These are phyloP conservation scores for Parnassius smintheus DNA, from an alignment of 2,888 invertebrate species.

Conservation along the genomic window DNA sequence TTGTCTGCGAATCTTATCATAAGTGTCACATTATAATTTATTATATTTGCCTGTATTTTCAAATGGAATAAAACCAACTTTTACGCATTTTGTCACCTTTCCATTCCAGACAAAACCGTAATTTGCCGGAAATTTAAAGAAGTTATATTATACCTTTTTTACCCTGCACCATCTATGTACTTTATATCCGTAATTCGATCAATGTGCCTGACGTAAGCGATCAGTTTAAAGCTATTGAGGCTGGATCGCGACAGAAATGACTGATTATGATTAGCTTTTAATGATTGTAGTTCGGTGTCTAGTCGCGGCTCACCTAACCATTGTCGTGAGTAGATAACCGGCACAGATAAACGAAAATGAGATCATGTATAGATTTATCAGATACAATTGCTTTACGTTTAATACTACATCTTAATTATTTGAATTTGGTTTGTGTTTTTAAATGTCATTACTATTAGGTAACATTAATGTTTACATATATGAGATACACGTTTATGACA, in stretches of 20 bases:
- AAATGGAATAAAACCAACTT: too few species aligned
- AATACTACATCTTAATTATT: conserved; percentile 23
- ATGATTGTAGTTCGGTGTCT: conserved; percentile 40
- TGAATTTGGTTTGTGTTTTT: neutral
- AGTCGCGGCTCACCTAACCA: conserved; percentile 37
- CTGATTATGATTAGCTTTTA: conserved; percentile 52
- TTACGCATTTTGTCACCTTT: too few species aligned
- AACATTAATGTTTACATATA: too few species aligned
- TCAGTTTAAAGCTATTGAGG: conserved; percentile 29
- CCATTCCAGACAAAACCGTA: too few species aligned
- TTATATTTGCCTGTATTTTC: too few species aligned
- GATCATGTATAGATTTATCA: conserved; percentile 43
- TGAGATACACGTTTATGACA: too few species aligned
- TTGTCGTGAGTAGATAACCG: conserved; percentile 47
- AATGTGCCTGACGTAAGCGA: conserved; percentile 35
- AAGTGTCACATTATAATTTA: too few species aligned
- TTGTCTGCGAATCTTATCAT: too few species aligned
- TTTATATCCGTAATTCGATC: conserved; percentile 20
- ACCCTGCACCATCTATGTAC: conserved; percentile 10
- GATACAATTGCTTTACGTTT: conserved; percentile 20
- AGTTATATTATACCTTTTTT: neutral
- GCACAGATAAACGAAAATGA: conserved; percentile 45
- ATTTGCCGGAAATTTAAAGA: too few species aligned
- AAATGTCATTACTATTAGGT: neutral
- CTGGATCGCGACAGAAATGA: conserved; percentile 37